Conservation (phyloP, 2,888 invertebrate species). For the Acleris laterana region DNA sequence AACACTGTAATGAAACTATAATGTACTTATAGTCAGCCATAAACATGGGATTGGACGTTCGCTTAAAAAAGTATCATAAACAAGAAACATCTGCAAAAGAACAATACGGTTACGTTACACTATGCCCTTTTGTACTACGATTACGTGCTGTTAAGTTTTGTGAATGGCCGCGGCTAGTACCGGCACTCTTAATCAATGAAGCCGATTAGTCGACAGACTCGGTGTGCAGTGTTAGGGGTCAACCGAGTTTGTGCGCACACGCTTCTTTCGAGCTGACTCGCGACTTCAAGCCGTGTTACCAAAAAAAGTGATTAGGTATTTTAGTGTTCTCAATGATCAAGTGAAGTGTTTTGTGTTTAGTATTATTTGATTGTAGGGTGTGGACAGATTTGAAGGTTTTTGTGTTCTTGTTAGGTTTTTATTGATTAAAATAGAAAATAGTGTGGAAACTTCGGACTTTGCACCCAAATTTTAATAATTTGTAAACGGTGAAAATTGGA, state of each 20-base stretch:
- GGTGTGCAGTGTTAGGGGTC: constrained; percentile 52
- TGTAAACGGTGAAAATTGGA: neutral
- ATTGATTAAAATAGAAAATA: neutral
- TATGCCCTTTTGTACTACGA: constrained; percentile 5
- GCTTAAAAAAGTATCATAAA: too few relatives aligned
- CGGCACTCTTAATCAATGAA: constrained; percentile 50
- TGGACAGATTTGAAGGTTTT: neutral
- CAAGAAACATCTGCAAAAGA: too few relatives aligned
- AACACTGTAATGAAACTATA: too few relatives aligned
- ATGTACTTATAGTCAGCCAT: too few relatives aligned
- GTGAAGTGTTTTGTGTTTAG: constrained; percentile 15
- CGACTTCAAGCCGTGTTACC: neutral
- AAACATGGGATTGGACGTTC: too few relatives aligned
- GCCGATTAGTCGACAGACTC: constrained; percentile 45
- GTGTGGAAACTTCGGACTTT: constrained; percentile 14
- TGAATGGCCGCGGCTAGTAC: constrained; percentile 26
- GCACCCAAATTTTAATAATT: constrained; percentile 1
- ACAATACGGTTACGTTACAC: too few relatives aligned
- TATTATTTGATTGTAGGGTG: neutral
- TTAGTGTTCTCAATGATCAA: neutral
- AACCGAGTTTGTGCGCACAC: constrained; percentile 43
- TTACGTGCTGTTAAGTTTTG: constrained; percentile 13
- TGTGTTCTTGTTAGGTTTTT: neutral
- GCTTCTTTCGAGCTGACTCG: constrained; percentile 36
- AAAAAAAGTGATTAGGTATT: constrained; percentile 2